Evolutionary conservation across 2,113 vertebrate genomes (phyloP), one percentile per base, ranked within the genome.

Genomic region (Limnothrissa miodon): DNA sequence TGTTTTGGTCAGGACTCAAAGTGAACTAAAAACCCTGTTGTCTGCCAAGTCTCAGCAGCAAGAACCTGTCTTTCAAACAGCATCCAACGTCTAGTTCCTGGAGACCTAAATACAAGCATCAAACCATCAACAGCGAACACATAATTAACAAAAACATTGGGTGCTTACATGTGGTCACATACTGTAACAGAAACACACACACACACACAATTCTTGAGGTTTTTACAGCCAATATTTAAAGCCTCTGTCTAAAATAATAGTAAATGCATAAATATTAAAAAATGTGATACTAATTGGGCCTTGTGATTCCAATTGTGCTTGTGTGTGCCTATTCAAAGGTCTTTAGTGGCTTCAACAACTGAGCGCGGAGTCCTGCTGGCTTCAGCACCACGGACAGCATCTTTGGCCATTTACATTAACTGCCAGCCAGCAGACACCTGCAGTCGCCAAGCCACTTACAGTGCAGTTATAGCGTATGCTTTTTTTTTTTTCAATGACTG

Each of bases 271-370:
- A 19, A 39, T 36, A 19, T 15, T 74, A 36, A 39, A 74, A 74
- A 36, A 74, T 74, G 66, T 36, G 66, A 74, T 36, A 36, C 29
- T 74, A 74, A 74, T 74, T 74, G 33, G 66, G 66, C 66, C 66
- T 39, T n/a, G n/a, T n/a, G n/a, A n/a, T n/a, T n/a, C n/a, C n/a
- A n/a, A n/a, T 74, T 74, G 66, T 74, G 66, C 66, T 74, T 33
- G 11, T 74, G 29, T 36, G 66, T 74, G 29, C 66, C 36, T 29
- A 74, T 33, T 74, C 36, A 10, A 39, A 15, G 33, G 33, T 1
- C 59, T 33, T 53, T 1, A 66, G 59, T 15, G 1, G n/a, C 59
- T 33, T 17, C 11, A 74, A 39, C 36, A 33, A 13, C 11, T 74
- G 10, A 74, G 2, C 17, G 33, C 36, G 66, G 66, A 36, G 29